phyloP scores from a whole-genome alignment of 1,140 invertebrate genomes.

The Oscheius sp. region DNA sequence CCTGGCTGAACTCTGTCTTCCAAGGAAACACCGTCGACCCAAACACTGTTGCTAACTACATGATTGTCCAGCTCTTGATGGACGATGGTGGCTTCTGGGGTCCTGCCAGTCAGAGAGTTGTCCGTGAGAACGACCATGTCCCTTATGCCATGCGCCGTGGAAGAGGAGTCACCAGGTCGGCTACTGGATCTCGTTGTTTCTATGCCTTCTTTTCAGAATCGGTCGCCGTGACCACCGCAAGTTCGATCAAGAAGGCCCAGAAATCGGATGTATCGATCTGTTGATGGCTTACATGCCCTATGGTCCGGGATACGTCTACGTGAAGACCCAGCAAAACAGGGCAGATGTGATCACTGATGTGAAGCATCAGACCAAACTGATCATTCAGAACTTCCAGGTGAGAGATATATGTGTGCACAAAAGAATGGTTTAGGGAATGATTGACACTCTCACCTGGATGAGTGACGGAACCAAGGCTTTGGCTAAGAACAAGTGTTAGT shows the following conservation, averaged over 20 bases:
- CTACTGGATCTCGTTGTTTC: not conserved
- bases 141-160: slow-evolving; percentile 12
- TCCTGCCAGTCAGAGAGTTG: too few species aligned
- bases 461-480: slow-evolving; percentile 2
- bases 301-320: slow-evolving; percentile 50
- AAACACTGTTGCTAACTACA: slow-evolving; percentile 44
- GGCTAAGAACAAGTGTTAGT: slow-evolving; percentile 37
- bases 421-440: too few species aligned
- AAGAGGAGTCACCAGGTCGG: slow-evolving; percentile 20
- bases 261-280: slow-evolving; percentile 18
- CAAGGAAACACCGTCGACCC: slow-evolving; percentile 10
- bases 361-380: slow-evolving; percentile 34
- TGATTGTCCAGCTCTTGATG: slow-evolving; percentile 40
- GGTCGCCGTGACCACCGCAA: slow-evolving; percentile 23
- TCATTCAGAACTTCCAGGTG: slow-evolving; percentile 45
- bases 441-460: slow-evolving; percentile 45
- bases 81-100: slow-evolving; percentile 31
- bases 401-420: too few species aligned
- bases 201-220: slow-evolving; percentile 15
- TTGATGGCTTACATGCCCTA: slow-evolving; percentile 45
- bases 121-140: slow-evolving; percentile 15
- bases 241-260: not conserved
- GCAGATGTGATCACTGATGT: slow-evolving; percentile 38
- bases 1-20: slow-evolving; percentile 37
- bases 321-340: slow-evolving; percentile 36